These are phyloP conservation scores for Drosophila mojavensis DNA, from an alignment of 1,140 invertebrate species.

Conservation along the genomic window DNA sequence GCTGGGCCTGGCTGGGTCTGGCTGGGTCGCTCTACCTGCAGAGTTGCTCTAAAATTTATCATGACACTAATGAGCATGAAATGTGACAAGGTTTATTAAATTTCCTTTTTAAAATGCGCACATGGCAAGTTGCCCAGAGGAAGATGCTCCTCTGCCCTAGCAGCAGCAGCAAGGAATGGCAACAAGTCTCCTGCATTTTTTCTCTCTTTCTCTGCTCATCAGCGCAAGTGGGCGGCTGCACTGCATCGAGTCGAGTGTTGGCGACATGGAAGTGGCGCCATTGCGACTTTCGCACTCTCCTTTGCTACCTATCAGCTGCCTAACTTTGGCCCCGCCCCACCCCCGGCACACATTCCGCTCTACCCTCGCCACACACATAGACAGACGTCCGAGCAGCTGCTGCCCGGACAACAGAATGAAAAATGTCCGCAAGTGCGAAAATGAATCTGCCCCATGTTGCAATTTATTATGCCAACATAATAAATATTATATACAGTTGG, in stretches of 20 bases:
- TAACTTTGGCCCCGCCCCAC: slow-evolving; percentile 5
- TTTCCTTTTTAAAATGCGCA: slow-evolving; percentile 79
- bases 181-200: slow-evolving; percentile 56
- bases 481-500: slow-evolving; percentile 82
- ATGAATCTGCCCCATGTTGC: slow-evolving; percentile 82
- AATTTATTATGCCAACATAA: slow-evolving; percentile 83
- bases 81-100: slow-evolving; percentile 81
- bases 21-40: slow-evolving; percentile 9
- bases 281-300: slow-evolving; percentile 42
- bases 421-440: slow-evolving; percentile 81
- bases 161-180: slow-evolving; percentile 13
- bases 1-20: background rate
- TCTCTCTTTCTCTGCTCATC: slow-evolving; percentile 35
- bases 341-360: background rate
- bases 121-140: slow-evolving; percentile 47
- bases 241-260: slow-evolving; percentile 19
- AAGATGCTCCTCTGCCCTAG: slow-evolving; percentile 25
- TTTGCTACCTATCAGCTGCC: slow-evolving; percentile 40
- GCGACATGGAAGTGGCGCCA: slow-evolving; percentile 63
- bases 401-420: slow-evolving; percentile 68
- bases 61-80: slow-evolving; percentile 81
- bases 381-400: slow-evolving; percentile 62
- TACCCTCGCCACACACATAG: slow-evolving; percentile 1
- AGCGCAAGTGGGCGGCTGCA: slow-evolving; percentile 16
- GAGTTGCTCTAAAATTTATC: slow-evolving; percentile 66